Evolutionary conservation across 2,888 invertebrate species (phyloP), one percentile per base, ranked within the genome.

Genomic region (Torymus auratus): DNA sequence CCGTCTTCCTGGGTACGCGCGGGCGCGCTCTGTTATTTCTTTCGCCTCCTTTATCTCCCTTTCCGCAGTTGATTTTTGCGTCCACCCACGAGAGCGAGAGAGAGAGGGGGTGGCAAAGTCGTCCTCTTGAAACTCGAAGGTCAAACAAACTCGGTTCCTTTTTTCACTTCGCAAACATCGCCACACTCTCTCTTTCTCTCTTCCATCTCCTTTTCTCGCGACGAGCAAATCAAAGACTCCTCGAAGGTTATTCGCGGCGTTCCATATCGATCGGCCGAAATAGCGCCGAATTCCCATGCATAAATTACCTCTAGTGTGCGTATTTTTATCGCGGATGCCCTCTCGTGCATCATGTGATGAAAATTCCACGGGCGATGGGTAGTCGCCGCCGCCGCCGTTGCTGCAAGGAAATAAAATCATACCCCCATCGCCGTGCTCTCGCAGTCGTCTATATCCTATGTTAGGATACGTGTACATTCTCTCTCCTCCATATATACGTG

Each of bases 71-170:
- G 56, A 3, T n/a, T 14, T 58, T 17, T 14, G 13, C 55, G 41
- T 64, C 28, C 41, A 7, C 58, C 62, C 72, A 72, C 53, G 23
- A 72, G 72, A 73, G 17, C 50, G 20, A 52, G 41, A 52, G 61
- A 62, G 3, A 60, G 23, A 53, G n/a, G 52, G 28, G 17, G 62
- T 41, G 41, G 41, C 41, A 41, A 41, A 41, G 41, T 64, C 56
- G 61, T 13, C 60, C 75, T 75, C 56, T 52, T 60, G 15, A 52
- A 53, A 28, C 23, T 28, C 75, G 75, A 75, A 75, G 75, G 75
- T 75, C 75, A 60, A 41, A 41, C 20, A 15, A 4, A 23, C 41
- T 7, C 56, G 41, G 11, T 5, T 62, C 5, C 23, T 17, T 74
- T 56, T n/a, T 55, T 67, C 41, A 12, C n/a, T 20, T 11, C 41